Conservation (phyloP, 2,113 vertebrate genomes). For the Beaufortia kweichowensis region DNA sequence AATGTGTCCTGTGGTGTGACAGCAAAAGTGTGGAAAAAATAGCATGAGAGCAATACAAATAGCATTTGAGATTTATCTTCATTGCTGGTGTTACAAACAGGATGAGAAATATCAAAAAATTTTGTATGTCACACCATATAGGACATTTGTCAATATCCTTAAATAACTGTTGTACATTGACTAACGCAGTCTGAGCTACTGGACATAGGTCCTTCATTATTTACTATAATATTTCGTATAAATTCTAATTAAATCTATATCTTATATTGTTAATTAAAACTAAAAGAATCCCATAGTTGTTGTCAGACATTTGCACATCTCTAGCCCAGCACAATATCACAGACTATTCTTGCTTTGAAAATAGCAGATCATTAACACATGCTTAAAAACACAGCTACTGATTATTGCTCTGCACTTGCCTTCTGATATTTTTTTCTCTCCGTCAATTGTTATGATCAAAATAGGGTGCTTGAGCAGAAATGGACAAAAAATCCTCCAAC, state of each 20-base stretch:
- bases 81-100: too few species aligned
- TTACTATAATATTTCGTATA: too few species aligned
- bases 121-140: too few species aligned
- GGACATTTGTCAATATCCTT: too few species aligned
- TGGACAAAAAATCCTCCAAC: background rate
- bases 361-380: constrained; percentile 5
- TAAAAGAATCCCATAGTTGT: background rate
- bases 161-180: too few species aligned
- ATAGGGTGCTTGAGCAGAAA: constrained; percentile 24
- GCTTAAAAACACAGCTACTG: too few species aligned
- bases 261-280: background rate
- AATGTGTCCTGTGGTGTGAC: too few species aligned
- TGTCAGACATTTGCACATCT: constrained; percentile 14
- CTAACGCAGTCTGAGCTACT: background rate
- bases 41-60: too few species aligned
- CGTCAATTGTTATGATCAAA: constrained; percentile 26
- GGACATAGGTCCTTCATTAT: background rate
- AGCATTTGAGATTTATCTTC: too few species aligned
- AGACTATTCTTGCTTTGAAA: constrained; percentile 6
- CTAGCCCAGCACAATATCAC: background rate
- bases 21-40: too few species aligned
- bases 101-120: too few species aligned
- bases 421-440: background rate
- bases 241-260: constrained; percentile 10
- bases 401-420: too few species aligned